Conservation (phyloP, 2,797 vertebrate species). For the Pipistrellus pipistrellus region DNA sequence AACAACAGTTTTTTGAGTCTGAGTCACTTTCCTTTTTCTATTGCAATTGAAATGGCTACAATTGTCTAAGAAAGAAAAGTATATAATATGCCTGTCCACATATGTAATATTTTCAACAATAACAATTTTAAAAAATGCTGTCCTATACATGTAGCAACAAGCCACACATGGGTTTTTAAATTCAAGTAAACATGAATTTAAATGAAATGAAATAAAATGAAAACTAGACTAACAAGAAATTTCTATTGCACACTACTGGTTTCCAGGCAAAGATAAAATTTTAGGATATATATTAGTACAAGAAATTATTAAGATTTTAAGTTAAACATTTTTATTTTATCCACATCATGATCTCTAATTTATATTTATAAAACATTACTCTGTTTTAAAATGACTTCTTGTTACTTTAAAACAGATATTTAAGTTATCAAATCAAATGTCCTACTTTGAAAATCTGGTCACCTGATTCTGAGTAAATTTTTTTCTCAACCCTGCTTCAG, state of each 20-base stretch:
- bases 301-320: slow-evolving; percentile 20
- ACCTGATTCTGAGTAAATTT: neutral
- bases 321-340: neutral
- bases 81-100: neutral
- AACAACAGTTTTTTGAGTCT: neutral
- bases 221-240: neutral
- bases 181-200: slow-evolving; percentile 40
- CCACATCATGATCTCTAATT: neutral
- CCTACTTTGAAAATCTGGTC: slow-evolving; percentile 20
- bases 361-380: slow-evolving; percentile 4
- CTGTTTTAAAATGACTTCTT: neutral
- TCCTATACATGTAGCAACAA: neutral
- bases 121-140: neutral
- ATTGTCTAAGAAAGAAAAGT: neutral
- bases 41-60: neutral
- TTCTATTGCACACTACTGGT: neutral
- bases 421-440: neutral
- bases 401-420: slow-evolving; percentile 1
- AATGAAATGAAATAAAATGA: neutral
- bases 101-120: too few species aligned
- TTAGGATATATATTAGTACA: neutral
- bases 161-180: neutral
- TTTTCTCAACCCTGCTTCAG: neutral
- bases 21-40: neutral
- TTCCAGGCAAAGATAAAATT: slow-evolving; percentile 19